Percentiles rank a stretch among this genome's conserved stretches.
Conservation (phyloP, 2,888 invertebrate genomes). For the Melinopterus prodromus region DNA sequence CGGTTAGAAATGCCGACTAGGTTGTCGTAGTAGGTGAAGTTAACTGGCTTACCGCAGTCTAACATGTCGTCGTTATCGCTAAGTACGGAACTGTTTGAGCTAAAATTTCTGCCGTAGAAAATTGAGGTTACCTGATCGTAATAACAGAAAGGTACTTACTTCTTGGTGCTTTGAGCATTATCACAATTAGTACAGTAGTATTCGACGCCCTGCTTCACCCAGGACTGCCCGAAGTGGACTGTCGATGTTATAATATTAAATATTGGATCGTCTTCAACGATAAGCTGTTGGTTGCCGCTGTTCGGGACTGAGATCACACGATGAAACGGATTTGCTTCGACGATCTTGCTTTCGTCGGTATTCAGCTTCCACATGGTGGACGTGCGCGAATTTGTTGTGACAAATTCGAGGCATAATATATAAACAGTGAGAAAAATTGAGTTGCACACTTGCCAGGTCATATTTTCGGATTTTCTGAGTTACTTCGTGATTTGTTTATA, state of each 20-base stretch:
- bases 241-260: constrained; percentile 81
- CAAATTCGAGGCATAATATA: constrained; percentile 75
- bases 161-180: constrained; percentile 57
- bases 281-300: constrained; percentile 50
- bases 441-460: constrained; percentile 66
- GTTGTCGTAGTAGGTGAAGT: constrained; percentile 90
- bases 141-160: constrained; percentile 28
- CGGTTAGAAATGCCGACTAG: constrained; percentile 85
- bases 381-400: constrained; percentile 80
- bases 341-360: constrained; percentile 77
- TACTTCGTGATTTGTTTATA: neutral
- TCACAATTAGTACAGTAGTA: constrained; percentile 72
- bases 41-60: constrained; percentile 86
- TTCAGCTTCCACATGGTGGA: constrained; percentile 86
- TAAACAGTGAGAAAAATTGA: constrained; percentile 63
- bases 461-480: constrained; percentile 44
- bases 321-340: constrained; percentile 69
- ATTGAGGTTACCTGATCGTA: neutral
- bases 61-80: constrained; percentile 69
- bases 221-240: constrained; percentile 70
- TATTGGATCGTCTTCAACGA: constrained; percentile 69
- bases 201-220: constrained; percentile 73
- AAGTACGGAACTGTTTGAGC: constrained; percentile 36
- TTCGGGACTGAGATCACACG: constrained; percentile 60
- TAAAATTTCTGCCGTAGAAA: constrained; percentile 33